Conservation (phyloP, 2,113 vertebrate genomes). For the Channa maculata region DNA sequence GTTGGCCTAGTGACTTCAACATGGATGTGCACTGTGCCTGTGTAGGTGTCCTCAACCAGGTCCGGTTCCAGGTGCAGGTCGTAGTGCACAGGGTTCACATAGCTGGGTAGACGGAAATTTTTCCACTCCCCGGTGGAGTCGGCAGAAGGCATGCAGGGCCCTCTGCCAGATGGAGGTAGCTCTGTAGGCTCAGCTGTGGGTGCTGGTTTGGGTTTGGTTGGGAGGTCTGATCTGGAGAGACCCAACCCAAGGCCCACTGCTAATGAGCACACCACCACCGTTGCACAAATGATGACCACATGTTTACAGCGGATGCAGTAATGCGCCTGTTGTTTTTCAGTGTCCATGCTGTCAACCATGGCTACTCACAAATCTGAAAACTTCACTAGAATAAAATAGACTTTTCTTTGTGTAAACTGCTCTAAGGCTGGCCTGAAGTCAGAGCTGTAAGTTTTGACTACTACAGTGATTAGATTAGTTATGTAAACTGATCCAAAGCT, state of each 20-base stretch:
- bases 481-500: conserved; percentile 33
- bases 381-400: background rate
- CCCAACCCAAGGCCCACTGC: conserved; percentile 91
- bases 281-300: conserved; percentile 84
- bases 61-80: conserved; percentile 88
- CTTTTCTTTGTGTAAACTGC: background rate
- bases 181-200: conserved; percentile 35
- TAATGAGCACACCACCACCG: conserved; percentile 83
- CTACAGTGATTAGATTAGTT: conserved; percentile 17
- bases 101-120: conserved; percentile 88
- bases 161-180: conserved; percentile 41
- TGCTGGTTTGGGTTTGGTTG: conserved; percentile 4
- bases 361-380: conserved; percentile 5
- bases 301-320: conserved; percentile 89
- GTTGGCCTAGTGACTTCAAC: conserved; percentile 78
- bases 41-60: conserved; percentile 87
- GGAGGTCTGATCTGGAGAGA: conserved; percentile 74
- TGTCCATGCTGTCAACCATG: conserved; percentile 84
- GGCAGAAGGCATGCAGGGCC: conserved; percentile 80
- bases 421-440: conserved; percentile 34
- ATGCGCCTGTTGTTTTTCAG: conserved; percentile 82
- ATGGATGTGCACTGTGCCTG: conserved; percentile 84
- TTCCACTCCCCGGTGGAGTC: conserved; percentile 86
- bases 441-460: conserved; percentile 32
- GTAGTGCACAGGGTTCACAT: conserved; percentile 89